Conservation (phyloP, 2,888 invertebrate genomes). For the Brenthis daphne region DNA sequence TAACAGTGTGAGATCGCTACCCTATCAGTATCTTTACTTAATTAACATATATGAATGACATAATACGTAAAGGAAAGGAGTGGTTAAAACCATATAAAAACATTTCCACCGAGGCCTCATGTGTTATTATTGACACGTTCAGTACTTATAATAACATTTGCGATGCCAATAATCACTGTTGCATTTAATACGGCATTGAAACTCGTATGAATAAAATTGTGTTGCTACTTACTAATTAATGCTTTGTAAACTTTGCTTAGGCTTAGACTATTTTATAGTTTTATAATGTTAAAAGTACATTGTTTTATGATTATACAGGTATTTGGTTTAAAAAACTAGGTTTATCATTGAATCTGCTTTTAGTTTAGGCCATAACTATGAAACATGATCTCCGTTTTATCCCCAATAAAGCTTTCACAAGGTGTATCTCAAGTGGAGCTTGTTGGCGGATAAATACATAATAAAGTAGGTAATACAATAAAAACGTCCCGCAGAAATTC, state of each 20-base stretch:
- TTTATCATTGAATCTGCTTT: no score
- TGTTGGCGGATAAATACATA: no score
- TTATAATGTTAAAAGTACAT: no score
- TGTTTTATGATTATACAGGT: no score
- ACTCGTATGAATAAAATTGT: background rate
- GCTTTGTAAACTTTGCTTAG: background rate
- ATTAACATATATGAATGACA: conserved; percentile 6
- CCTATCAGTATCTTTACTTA: background rate
- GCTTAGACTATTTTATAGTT: background rate
- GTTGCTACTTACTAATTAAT: background rate
- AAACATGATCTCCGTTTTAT: no score
- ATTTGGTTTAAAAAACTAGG: no score
- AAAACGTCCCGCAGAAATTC: no score
- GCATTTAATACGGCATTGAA: conserved; percentile 5
- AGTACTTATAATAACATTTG: conserved; percentile 12
- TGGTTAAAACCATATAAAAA: conserved; percentile 14
- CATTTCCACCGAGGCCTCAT: conserved; percentile 6
- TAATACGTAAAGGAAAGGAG: conserved; percentile 6
- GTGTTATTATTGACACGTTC: conserved; percentile 23
- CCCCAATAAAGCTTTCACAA: no score
- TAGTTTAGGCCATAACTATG: background rate
- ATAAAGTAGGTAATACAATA: no score
- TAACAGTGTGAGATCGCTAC: background rate
- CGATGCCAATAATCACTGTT: conserved; percentile 12
- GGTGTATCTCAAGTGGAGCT: no score